Base-by-base conservation (phyloP, 53 echinoderm and acorn worm species). In the Echinarachnius parma region DNA sequence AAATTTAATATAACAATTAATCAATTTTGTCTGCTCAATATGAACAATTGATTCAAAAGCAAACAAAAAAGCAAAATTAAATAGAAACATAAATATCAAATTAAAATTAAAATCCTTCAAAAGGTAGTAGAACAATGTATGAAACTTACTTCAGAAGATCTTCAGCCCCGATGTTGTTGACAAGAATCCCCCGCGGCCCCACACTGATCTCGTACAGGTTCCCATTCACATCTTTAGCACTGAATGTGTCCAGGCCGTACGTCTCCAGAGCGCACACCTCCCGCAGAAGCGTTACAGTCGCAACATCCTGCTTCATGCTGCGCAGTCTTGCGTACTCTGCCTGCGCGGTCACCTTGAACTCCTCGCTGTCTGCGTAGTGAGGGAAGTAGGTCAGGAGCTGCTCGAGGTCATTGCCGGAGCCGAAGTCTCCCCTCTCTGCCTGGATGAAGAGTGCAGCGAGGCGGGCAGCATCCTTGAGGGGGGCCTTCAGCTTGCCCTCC, bases 381-480 rank as follows among this genome's bases (percentile, higher is more conserved):
- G 87, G 84, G 9, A 76, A 59, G 77, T 69, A 79, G 16, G 60
- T 22, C 31, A 76, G 44, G 30, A 80, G 78, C 34, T 57, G 58
- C 35, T 72, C 74, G 24, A 72, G 5, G 33, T 81, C 62, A 53
- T 15, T 66, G 33, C 64, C 78, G 3, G 78, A 72, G 58, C 50
- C 77, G 83, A 85, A 88, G 75, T 98, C 92, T 0, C 98, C 98
- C 29, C 70, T 78, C 55, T 98, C 98, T 3, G 86, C 86, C 62
- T 98, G 98, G 49, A 75, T 83, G 23, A 88, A 62, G 21, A 98
- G 81, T 24, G 98, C 98, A 19, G 79, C 72, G 8, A 98, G 24
- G 5, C 80, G 72, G 19, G 91, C 88, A 9, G 83, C 82, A 31
- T 92, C 82, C 47, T 88, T 91, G 11, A 64, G 58, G 19, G 88